These are phyloP conservation scores for Pangasius sanitwongsei DNA, from an alignment of 2,797 vertebrate species.

Conservation along the genomic window DNA sequence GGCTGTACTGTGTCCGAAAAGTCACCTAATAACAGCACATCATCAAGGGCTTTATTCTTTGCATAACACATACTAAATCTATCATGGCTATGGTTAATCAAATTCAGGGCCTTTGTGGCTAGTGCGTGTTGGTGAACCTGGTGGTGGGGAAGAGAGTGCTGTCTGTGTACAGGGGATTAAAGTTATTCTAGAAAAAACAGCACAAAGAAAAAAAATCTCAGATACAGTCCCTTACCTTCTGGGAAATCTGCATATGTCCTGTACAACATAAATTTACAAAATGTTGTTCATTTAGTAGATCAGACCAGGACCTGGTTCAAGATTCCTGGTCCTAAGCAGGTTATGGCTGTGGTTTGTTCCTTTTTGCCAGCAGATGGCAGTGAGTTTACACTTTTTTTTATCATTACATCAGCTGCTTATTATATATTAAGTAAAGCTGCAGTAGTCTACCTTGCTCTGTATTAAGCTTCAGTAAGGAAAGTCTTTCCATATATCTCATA, in stretches of 20 bases:
- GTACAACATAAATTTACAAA: background rate
- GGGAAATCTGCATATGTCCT: background rate
- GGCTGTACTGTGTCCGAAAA: too few species aligned
- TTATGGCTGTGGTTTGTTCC: background rate
- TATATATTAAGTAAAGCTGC: background rate
- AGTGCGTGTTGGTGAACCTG: background rate
- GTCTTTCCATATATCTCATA: background rate
- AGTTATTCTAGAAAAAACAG: background rate
- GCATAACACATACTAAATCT: background rate
- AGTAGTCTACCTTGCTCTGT: background rate
- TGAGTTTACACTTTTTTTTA: background rate
- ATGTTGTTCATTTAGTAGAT: too few species aligned
- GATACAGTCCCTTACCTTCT: background rate
- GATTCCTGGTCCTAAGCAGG: background rate
- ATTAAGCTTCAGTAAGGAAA: background rate
- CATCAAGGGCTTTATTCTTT: background rate
- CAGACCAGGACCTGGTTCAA: background rate
- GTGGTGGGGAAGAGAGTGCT: background rate
- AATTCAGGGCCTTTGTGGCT: background rate
- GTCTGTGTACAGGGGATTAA: background rate
- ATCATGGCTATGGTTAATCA: background rate
- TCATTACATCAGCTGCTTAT: background rate
- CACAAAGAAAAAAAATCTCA: background rate
- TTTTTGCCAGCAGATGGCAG: slow-evolving; percentile 21
- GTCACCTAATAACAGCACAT: background rate